Evolutionary conservation across 2,888 invertebrate genomes (phyloP), one percentile per base, ranked within the genome.

Genomic region (Antheraea assamensis): DNA sequence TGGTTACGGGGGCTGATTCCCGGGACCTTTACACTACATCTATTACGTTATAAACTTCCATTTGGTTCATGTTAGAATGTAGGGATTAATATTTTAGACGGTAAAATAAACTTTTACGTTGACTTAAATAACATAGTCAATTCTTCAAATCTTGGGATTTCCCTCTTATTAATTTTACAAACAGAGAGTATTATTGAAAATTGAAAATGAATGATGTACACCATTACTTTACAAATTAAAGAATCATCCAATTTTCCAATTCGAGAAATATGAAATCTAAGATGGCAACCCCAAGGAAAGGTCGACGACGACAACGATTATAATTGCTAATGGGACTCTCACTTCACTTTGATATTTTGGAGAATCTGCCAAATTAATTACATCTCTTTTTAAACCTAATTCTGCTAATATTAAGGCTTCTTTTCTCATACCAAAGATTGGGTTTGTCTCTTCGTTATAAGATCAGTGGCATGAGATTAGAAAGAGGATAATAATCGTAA

Each of bases 281-380:
- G 70, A 70, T 72, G 55, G 74, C 71, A 72, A 75, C 74, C 70
- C 72, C 31, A 21, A n/a, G 21, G 61, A 66, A 71, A 31, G 73
- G 70, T 70, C 73, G 64, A 75, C 74, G 75, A 87, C 88, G 86
- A 80, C 84, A 83, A 79, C 86, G 83, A 92, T 92, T 92, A 92
- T 91, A 92, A 92, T 92, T 92, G 92, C 90, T 92, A 92, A 92
- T 92, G 90, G 85, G 42, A 80, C 81, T 47, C 76, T 76, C 78
- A 76, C 82, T 79, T 79, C 82, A 85, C 87, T 85, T 86, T 85
- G 83, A 86, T 85, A 88, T 66, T 70, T 74, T 71, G 74, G 74
- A 74, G 61, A 73, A 75, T 71, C 35, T 71, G 71, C 73, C 77
- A 78, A 70, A 68, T 70, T 30, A 47, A 74, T 66, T 47, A 66